Evolutionary conservation across 2,113 vertebrate species (phyloP).

Genomic region (Calonectris borealis): DNA sequence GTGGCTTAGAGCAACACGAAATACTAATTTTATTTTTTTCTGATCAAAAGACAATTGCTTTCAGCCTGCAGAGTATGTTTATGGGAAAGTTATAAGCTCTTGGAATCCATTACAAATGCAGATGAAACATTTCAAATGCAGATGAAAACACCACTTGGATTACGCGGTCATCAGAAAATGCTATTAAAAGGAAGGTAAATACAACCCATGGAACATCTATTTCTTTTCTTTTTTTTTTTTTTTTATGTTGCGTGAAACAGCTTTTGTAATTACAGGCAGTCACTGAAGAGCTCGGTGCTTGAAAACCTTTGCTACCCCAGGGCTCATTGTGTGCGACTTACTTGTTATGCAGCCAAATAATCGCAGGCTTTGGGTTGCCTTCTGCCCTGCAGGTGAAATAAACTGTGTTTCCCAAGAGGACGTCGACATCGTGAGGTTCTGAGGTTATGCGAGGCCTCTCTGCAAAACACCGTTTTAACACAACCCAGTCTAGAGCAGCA

Average conservation of each 20-base stretch:
- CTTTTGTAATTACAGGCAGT: neutral
- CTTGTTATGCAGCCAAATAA: slow-evolving; percentile 95
- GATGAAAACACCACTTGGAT: slow-evolving; percentile 10
- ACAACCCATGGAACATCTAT: neutral
- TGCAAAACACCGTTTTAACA: slow-evolving; percentile 41
- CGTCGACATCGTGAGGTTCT: slow-evolving; percentile 85
- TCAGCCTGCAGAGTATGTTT: slow-evolving; percentile 1
- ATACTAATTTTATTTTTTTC: neutral
- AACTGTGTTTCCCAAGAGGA: slow-evolving; percentile 88
- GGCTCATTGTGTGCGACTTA: slow-evolving; percentile 49
- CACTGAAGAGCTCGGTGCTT: neutral
- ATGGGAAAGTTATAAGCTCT: neutral
- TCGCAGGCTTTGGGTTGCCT: slow-evolving; percentile 91
- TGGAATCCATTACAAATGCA: slow-evolving; percentile 1
- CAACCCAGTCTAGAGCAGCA: neutral
- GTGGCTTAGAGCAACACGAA: neutral
- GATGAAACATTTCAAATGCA: slow-evolving; percentile 3
- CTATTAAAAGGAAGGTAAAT: slow-evolving; percentile 27
- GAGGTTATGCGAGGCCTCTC: slow-evolving; percentile 90
- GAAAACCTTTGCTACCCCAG: neutral
- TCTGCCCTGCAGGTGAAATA: slow-evolving; percentile 93
- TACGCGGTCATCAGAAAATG: neutral
- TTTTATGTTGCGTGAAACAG: neutral
- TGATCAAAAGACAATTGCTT: slow-evolving; percentile 1
- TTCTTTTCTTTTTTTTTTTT: neutral